Evolutionary conservation across 1,140 invertebrate genomes (phyloP).

Genomic region (Euura saliciscinereae): DNA sequence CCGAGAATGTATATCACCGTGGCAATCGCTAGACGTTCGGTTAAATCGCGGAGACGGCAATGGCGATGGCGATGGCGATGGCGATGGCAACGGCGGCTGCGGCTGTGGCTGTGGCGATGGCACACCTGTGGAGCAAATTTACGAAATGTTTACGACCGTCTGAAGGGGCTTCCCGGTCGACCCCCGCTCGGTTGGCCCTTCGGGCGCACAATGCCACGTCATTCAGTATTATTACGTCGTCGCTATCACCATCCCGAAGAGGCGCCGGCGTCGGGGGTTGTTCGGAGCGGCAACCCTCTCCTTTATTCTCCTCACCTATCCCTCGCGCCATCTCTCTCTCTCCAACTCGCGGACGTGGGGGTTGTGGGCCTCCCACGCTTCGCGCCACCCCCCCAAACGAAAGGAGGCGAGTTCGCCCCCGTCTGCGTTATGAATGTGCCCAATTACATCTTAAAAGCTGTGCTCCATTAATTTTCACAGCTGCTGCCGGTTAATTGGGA

Average conservation of each 20-base stretch:
- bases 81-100: constrained; percentile 39
- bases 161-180: constrained; percentile 42
- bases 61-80: not conserved
- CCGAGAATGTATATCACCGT: not conserved
- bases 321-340: constrained; percentile 11
- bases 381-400: constrained; percentile 17
- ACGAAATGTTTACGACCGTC: constrained; percentile 61
- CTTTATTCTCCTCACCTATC: constrained; percentile 1
- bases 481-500: constrained; percentile 71
- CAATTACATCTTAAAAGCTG: constrained; percentile 72
- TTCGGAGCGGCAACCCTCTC: constrained; percentile 34
- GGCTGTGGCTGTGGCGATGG: constrained; percentile 47
- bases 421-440: constrained; percentile 66
- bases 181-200: constrained; percentile 34
- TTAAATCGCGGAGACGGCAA: not conserved
- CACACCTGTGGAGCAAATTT: constrained; percentile 63
- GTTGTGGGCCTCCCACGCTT: not conserved
- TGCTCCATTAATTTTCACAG: constrained; percentile 72
- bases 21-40: not conserved
- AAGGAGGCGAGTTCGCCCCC: constrained; percentile 17
- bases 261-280: constrained; percentile 24
- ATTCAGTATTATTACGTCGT: constrained; percentile 52
- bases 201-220: constrained; percentile 46
- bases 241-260: constrained; percentile 43
- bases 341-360: not conserved